Conservation (phyloP, 2,888 invertebrate species). For the Catocala nupta region DNA sequence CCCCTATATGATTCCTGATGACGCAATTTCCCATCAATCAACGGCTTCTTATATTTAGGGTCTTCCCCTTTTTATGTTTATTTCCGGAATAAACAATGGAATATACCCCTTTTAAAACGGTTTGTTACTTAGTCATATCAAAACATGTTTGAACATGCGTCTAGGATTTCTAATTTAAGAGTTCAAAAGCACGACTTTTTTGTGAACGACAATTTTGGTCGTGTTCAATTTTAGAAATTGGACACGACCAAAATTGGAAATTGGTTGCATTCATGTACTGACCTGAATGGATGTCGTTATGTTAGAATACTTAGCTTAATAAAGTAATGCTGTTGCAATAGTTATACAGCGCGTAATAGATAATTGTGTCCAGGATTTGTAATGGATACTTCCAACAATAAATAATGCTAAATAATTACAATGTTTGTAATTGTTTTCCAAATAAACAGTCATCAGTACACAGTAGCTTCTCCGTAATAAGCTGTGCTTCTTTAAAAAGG, state of each 20-base stretch:
- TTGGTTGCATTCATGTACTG: constrained; percentile 32
- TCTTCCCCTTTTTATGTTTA: constrained; percentile 30
- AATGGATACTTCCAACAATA: too few relatives aligned
- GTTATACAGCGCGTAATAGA: too few relatives aligned
- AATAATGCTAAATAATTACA: too few relatives aligned
- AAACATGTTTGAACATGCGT: constrained; percentile 43
- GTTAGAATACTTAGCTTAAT: not conserved
- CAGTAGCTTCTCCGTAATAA: too few relatives aligned
- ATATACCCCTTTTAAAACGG: constrained; percentile 16
- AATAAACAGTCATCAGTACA: too few relatives aligned
- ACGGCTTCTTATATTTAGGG: constrained; percentile 18
- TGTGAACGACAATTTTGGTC: constrained; percentile 21
- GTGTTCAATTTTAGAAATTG: constrained; percentile 29
- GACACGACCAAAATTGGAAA: too few relatives aligned
- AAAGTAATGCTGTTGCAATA: not conserved
- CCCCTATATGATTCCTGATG: too few relatives aligned
- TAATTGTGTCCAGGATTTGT: too few relatives aligned
- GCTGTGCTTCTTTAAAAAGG: too few relatives aligned
- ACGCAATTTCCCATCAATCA: not conserved
- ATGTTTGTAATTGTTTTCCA: too few relatives aligned
- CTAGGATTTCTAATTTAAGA: constrained; percentile 27
- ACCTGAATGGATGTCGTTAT: not conserved
- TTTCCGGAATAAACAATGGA: constrained; percentile 18
- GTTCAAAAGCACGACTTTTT: constrained; percentile 27
- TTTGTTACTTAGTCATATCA: constrained; percentile 20